These are phyloP conservation scores for Bombus vancouverensis DNA, from an alignment of 1,140 invertebrate genomes.

Conservation along the genomic window DNA sequence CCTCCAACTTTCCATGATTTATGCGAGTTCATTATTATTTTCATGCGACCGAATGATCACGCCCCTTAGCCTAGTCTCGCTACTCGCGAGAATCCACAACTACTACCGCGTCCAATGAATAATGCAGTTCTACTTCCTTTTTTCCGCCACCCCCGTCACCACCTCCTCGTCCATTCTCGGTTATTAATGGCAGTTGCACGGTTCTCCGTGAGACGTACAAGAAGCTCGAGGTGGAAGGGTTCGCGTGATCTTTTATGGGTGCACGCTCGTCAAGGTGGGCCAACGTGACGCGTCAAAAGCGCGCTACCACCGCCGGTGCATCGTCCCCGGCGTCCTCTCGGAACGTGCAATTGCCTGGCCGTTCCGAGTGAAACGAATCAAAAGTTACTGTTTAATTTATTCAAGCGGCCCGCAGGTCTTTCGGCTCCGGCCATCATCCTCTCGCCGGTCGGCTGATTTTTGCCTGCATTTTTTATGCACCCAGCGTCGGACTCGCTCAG, in stretches of 20 bases:
- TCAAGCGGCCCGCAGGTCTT: background rate
- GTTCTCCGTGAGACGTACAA: background rate
- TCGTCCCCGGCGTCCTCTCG: background rate
- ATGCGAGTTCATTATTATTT: slow-evolving; percentile 81
- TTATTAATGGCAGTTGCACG: slow-evolving; percentile 30
- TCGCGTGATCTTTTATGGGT: background rate
- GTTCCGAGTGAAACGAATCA: background rate
- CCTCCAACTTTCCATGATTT: slow-evolving; percentile 79
- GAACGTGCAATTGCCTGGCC: slow-evolving; percentile 8
- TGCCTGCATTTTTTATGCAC: background rate
- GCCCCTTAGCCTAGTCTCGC: slow-evolving; percentile 32
- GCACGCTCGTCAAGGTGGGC: background rate
- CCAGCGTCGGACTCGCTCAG: background rate
- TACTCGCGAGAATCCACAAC: slow-evolving; percentile 29
- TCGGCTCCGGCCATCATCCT: background rate
- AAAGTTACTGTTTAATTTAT: slow-evolving; percentile 23
- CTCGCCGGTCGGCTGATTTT: background rate
- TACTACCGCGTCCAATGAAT: slow-evolving; percentile 42
- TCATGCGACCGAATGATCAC: slow-evolving; percentile 75
- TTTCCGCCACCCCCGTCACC: slow-evolving; percentile 11
- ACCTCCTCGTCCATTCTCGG: slow-evolving; percentile 9
- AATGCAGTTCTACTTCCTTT: slow-evolving; percentile 41
- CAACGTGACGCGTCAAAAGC: background rate
- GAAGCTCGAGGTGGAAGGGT: background rate
- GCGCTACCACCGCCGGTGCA: background rate